Conservation (phyloP, 2,888 invertebrate species). For the Drosophila hawaiiensis region DNA sequence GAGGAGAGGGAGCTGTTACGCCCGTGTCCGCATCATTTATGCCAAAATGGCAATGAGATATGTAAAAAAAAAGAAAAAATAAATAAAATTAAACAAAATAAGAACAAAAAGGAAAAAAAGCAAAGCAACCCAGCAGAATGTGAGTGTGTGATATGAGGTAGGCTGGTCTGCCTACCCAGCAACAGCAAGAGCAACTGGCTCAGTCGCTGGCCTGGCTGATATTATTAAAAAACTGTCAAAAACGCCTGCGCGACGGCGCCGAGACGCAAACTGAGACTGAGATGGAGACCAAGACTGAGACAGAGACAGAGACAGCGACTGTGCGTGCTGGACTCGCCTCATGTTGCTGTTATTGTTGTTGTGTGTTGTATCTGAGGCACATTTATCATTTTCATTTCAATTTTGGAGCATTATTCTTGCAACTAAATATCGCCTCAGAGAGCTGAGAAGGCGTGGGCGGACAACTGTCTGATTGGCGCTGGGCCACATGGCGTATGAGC, state of each 20-base stretch:
- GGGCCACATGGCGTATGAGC: conserved; percentile 77
- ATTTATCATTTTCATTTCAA: conserved; percentile 79
- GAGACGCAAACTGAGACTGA: conserved; percentile 35
- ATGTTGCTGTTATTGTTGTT: conserved; percentile 31
- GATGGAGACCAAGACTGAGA: conserved; percentile 30
- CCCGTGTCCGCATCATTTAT: conserved; percentile 77
- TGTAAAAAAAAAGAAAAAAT: conserved; percentile 27
- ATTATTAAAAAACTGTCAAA: conserved; percentile 80
- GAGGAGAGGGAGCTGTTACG: conserved; percentile 52
- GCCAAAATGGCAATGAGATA: conserved; percentile 78
- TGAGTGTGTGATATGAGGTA: conserved; percentile 67
- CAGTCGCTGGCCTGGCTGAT: conserved; percentile 59
- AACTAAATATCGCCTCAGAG: conserved; percentile 63
- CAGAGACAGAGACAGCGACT: conserved; percentile 46
- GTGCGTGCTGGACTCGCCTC: conserved; percentile 65
- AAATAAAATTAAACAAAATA: conserved; percentile 38
- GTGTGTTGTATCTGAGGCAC: conserved; percentile 70
- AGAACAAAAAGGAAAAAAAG: conserved; percentile 23
- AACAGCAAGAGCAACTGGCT: conserved; percentile 31
- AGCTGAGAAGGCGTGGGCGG: conserved; percentile 71
- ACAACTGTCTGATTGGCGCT: conserved; percentile 82
- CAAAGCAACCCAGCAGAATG: conserved; percentile 28
- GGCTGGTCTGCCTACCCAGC: conserved; percentile 63
- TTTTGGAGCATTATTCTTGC: conserved; percentile 78
- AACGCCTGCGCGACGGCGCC: conserved; percentile 77